Evolutionary conservation across 2,888 invertebrate species (phyloP).

Genomic region (Euclidia mi): DNA sequence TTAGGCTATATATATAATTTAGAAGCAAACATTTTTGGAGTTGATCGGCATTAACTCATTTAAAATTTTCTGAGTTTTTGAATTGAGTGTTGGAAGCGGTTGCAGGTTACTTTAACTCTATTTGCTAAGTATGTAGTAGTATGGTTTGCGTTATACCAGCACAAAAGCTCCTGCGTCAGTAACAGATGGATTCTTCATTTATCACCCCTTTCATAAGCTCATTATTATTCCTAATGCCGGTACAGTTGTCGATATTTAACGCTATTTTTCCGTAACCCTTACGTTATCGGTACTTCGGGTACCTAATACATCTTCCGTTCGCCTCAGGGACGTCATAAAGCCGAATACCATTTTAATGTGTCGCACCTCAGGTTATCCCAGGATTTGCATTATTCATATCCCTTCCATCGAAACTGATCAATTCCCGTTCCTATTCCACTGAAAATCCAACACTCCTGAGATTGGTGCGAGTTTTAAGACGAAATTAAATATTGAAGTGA

Average conservation of each 20-base stretch:
- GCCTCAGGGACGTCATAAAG: constrained; percentile 66
- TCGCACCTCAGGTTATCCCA: constrained; percentile 74
- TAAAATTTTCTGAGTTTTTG: too few species aligned
- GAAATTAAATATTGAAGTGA: constrained; percentile 50
- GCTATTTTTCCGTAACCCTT: constrained; percentile 46
- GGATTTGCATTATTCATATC: constrained; percentile 79
- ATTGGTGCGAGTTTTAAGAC: constrained; percentile 45
- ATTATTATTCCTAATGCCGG: too few species aligned
- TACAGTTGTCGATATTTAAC: too few species aligned
- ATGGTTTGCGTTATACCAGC: too few species aligned
- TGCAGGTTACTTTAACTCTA: too few species aligned
- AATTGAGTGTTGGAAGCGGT: too few species aligned
- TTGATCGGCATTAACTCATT: too few species aligned
- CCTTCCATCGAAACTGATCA: constrained; percentile 54
- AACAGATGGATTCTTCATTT: too few species aligned
- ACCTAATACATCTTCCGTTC: constrained; percentile 59
- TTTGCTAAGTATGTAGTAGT: too few species aligned
- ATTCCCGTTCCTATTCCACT: constrained; percentile 53
- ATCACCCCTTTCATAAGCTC: constrained; percentile 2
- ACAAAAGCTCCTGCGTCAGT: too few species aligned
- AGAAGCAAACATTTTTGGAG: too few species aligned
- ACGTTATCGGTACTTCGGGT: constrained; percentile 57
- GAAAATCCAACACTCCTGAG: constrained; percentile 39
- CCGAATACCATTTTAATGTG: constrained; percentile 83
- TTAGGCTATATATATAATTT: too few species aligned